A percentile compares a stretch with the other conserved stretches of the same genome.
These are phyloP conservation scores for Spondyliosoma cantharus DNA, from an alignment of 2,797 vertebrate species.

Conservation along the genomic window DNA sequence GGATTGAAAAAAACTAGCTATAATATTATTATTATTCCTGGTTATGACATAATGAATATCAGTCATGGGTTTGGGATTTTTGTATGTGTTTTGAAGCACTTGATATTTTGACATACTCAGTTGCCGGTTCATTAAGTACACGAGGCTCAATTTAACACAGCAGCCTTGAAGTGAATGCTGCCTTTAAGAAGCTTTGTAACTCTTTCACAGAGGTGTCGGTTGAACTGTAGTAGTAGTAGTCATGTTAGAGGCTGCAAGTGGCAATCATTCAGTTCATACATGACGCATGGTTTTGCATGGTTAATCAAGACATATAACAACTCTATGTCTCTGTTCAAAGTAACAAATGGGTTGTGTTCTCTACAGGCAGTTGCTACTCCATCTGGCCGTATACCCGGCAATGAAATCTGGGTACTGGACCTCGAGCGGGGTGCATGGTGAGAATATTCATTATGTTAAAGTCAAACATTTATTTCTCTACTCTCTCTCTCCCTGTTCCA, in stretches of 20 bases:
- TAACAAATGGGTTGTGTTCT: background rate
- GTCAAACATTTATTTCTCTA: background rate
- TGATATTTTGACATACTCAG: no score
- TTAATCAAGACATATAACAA: background rate
- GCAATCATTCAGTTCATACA: background rate
- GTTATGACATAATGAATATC: no score
- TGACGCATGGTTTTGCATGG: background rate
- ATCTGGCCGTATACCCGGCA: background rate
- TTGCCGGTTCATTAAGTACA: no score
- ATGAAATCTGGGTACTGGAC: slow-evolving; percentile 4
- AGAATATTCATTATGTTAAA: background rate
- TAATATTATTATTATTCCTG: no score
- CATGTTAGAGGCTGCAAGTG: background rate
- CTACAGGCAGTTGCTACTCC: background rate
- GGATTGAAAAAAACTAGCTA: background rate
- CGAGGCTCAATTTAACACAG: no score
- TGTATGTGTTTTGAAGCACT: background rate
- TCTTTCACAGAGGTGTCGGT: no score
- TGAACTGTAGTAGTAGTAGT: no score
- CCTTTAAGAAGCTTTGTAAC: no score
- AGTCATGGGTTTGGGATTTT: background rate
- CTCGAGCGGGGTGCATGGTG: background rate
- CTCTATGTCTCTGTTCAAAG: background rate
- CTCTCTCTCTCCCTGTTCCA: background rate
- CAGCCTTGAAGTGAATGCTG: no score